Evolutionary conservation across 2,797 vertebrate species (phyloP), one percentile per base, ranked within the genome.

Genomic region (Odontamblyopus rebecca): DNA sequence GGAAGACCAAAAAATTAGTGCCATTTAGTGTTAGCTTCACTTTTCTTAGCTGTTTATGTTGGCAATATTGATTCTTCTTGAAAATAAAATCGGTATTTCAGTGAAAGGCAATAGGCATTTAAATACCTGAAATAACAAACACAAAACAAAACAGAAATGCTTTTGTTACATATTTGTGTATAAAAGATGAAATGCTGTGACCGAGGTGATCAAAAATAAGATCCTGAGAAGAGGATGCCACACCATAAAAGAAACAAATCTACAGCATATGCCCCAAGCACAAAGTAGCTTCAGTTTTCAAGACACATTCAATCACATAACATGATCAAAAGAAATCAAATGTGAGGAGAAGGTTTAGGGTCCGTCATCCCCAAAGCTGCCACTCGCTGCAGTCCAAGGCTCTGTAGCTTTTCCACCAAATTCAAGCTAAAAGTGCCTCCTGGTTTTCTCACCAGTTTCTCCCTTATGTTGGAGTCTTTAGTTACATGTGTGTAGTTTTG

Each of bases 391-490:
- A 96, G 73, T n/a, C 94, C 95, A 70, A 96, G 89, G 51, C 79
- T 82, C 76, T 74, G 87, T 68, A 97, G 90, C 85, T 96, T 96
- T 69, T 93, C 93, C 63, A 96, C 93, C 75, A 96, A 79, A 86
- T 96, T 95, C 82, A 95, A 76, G 81, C 95, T 93, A 77, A 96
- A 97, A 90, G 91, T 86, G 48, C 13, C 23, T 35, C 29, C 57
- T 35, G 13, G 66, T 35, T 50, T 70, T 59, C 72, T 50, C 3
- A 3, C 9, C 6, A 48, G 69, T 27, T 38, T 70, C 23, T 79
- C 76, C 23, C 61, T 74, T 61, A 64, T 32, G 19, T 50, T 35
- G 66, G 73, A 70, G 35, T 30, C 6, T 35, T 77, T 13, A 48
- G 72, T 67, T 1, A 19, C 32, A 1, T 27, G 76, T 67, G 8